Conservation (phyloP, 2,797 vertebrate species). For the Hozukius guyotensis region DNA sequence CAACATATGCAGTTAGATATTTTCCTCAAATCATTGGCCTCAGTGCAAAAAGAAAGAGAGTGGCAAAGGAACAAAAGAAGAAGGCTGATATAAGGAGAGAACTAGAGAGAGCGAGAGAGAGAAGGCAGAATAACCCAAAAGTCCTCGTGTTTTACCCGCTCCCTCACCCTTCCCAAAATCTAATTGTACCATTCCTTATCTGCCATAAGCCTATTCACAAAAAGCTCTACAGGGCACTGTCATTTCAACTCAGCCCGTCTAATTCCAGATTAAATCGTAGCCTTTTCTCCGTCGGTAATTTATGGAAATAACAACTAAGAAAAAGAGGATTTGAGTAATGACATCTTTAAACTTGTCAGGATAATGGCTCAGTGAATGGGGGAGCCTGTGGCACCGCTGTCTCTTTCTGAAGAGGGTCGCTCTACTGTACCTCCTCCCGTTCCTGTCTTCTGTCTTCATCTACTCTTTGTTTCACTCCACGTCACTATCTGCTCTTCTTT, state of each 20-base stretch:
- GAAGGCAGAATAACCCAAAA: constrained; percentile 42
- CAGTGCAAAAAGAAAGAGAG: background rate
- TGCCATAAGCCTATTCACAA: constrained; percentile 79
- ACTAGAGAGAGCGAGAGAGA: background rate
- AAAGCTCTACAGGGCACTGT: constrained; percentile 80
- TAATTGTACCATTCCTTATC: constrained; percentile 82
- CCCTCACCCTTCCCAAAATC: constrained; percentile 68
- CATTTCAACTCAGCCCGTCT: constrained; percentile 77
- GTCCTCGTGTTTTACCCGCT: constrained; percentile 52
- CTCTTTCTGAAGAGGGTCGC: constrained; percentile 64
- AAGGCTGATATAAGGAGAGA: constrained; percentile 2
- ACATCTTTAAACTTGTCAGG: constrained; percentile 82
- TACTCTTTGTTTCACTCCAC: constrained; percentile 58
- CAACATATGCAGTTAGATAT: background rate
- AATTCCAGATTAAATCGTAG: constrained; percentile 82
- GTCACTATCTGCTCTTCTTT: constrained; percentile 33
- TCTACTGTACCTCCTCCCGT: constrained; percentile 53
- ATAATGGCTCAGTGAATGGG: constrained; percentile 75
- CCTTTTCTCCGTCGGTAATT: constrained; percentile 81
- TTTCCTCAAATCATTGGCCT: background rate
- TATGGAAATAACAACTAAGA: constrained; percentile 85
- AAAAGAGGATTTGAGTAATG: constrained; percentile 87
- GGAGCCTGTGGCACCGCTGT: constrained; percentile 71
- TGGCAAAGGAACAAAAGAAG: background rate
- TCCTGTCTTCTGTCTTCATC: constrained; percentile 49